A percentile compares a stretch with the other conserved stretches of the same genome.
Conservation (phyloP, 2,888 invertebrate species). For the Norana najaformis region DNA sequence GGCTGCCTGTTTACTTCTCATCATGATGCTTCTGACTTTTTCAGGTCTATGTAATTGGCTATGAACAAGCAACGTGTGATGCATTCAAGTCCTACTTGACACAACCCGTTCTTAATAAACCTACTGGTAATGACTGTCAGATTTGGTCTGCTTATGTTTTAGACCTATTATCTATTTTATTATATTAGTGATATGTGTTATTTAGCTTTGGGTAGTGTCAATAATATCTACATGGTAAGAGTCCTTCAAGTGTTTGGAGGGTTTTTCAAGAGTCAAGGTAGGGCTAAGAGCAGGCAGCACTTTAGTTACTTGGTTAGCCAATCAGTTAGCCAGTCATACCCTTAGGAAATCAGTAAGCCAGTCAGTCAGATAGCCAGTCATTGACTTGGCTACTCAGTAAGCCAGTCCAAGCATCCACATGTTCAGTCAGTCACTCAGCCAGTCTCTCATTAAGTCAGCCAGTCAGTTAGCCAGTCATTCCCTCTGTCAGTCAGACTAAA, state of each 20-base stretch:
- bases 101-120: not conserved
- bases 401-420: too few species aligned
- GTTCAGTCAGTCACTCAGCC: not conserved
- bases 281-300: not conserved
- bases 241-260: slow-evolving; percentile 4
- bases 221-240: not conserved
- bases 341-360: not conserved
- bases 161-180: not conserved
- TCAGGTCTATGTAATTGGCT: slow-evolving; percentile 5
- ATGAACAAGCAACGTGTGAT: slow-evolving; percentile 13
- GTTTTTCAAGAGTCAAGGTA: not conserved
- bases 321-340: too few species aligned
- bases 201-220: too few species aligned
- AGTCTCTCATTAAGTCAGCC: not conserved
- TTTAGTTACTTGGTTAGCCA: not conserved
- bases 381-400: too few species aligned
- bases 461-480: not conserved
- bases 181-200: not conserved
- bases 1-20: too few species aligned
- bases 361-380: not conserved
- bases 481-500: too few species aligned
- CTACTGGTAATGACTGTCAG: not conserved
- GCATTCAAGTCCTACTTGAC: slow-evolving; percentile 3
- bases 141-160: not conserved
- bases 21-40: not conserved